Evolutionary conservation across 2,113 vertebrate genomes (phyloP).

Genomic region (Sitta europaea): DNA sequence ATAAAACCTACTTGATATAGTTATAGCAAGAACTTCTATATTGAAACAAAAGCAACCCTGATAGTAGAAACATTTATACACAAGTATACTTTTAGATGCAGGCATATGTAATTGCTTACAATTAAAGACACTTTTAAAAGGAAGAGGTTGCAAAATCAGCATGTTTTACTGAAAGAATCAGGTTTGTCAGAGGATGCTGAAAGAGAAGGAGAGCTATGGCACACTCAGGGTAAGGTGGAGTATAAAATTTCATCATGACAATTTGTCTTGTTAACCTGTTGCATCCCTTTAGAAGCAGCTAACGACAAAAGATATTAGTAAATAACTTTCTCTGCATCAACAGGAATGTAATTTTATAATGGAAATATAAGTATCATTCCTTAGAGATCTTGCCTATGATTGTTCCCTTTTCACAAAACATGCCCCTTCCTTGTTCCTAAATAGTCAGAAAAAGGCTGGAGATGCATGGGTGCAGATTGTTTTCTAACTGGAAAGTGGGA

Average conservation of each 20-base stretch:
- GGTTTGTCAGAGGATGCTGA: neutral
- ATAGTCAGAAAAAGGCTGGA: neutral
- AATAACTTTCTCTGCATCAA: neutral
- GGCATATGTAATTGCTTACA: neutral
- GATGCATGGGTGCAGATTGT: neutral
- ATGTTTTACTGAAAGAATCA: neutral
- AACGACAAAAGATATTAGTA: neutral
- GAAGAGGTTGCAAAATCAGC: neutral
- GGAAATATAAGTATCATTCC: neutral
- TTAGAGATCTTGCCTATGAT: neutral
- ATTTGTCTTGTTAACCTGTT: neutral
- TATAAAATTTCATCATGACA: neutral
- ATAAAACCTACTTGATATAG: neutral
- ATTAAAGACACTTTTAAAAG: neutral
- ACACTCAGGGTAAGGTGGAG: neutral
- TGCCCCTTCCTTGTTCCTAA: neutral
- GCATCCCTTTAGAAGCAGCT: neutral
- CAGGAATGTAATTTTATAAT: neutral
- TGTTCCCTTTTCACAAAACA: neutral
- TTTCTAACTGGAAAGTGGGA: neutral
- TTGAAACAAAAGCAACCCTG: neutral
- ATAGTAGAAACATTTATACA: neutral
- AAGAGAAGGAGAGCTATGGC: neutral
- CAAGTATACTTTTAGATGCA: neutral
- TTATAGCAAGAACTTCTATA: neutral